Evolutionary conservation across 30 jellyfish, hydroid and myxozoan genomes (phyloP).

Genomic region (Phacellophora camtschatica): DNA sequence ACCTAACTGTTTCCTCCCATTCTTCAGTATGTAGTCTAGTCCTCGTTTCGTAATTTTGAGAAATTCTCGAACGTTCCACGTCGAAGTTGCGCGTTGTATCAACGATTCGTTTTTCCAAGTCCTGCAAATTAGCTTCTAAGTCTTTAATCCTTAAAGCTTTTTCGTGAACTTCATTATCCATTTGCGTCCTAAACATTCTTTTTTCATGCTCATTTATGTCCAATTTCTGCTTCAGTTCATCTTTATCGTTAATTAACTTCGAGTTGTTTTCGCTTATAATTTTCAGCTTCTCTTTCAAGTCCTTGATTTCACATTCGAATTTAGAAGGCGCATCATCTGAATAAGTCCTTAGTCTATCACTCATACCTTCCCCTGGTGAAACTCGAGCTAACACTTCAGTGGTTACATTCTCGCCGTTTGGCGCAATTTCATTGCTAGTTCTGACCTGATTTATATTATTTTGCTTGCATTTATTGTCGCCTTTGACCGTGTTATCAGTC

Average conservation of each 20-base stretch:
- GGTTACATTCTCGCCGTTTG: not conserved
- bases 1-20: constrained; percentile 52
- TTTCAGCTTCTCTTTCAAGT: not conserved
- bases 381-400: not conserved
- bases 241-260: constrained; percentile 4
- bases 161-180: constrained; percentile 39
- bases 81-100: constrained; percentile 51
- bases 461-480: not conserved
- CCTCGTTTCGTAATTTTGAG: constrained; percentile 58
- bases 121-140: constrained; percentile 20
- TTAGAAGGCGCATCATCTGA: not conserved
- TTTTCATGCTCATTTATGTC: constrained; percentile 45
- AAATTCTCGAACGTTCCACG: constrained; percentile 32
- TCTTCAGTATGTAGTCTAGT: constrained; percentile 13
- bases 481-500: not conserved
- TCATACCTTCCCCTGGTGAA: not conserved
- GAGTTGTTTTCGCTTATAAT: not conserved
- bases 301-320: not conserved
- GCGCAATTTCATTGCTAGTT: not conserved
- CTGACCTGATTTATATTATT: not conserved
- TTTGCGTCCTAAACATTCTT: constrained; percentile 8
- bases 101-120: constrained; percentile 39
- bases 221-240: constrained; percentile 43
- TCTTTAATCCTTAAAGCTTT: constrained; percentile 17
- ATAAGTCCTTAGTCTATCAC: too few species aligned